Evolutionary conservation across 2,888 invertebrate species (phyloP).

Genomic region (Pandemis heparana): DNA sequence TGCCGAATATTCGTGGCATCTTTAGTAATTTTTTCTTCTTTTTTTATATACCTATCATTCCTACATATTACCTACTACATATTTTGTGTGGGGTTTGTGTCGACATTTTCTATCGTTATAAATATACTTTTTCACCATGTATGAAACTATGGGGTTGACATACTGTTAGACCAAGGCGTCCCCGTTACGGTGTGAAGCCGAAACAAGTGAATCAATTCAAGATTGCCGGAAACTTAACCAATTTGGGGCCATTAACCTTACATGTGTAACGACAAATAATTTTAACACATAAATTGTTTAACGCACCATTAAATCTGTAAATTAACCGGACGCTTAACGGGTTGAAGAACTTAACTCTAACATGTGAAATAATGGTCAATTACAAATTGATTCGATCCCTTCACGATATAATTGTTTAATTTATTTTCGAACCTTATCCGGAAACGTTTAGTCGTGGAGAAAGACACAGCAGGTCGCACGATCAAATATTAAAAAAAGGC

Average conservation of each 20-base stretch:
- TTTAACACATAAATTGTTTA: conserved; percentile 29
- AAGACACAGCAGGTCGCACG: conserved; percentile 24
- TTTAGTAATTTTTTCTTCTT: too few species aligned
- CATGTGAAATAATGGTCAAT: conserved; percentile 58
- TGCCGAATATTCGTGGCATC: too few species aligned
- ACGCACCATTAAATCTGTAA: conserved; percentile 34
- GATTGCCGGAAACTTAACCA: conserved; percentile 3
- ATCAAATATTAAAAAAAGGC: too few species aligned
- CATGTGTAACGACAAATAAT: conserved; percentile 22
- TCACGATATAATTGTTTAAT: conserved; percentile 61
- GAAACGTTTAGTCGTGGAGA: conserved; percentile 64
- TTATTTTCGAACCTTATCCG: conserved; percentile 66
- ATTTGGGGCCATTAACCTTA: conserved; percentile 4
- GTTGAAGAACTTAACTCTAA: conserved; percentile 5
- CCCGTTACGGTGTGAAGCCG: neutral
- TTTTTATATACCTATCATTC: too few species aligned
- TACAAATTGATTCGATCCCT: conserved; percentile 61
- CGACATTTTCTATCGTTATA: too few species aligned
- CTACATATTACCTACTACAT: too few species aligned
- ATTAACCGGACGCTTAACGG: conserved; percentile 35
- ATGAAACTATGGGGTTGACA: too few species aligned
- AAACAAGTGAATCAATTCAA: conserved; percentile 7
- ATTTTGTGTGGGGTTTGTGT: too few species aligned
- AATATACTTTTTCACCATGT: neutral
- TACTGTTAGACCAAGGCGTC: neutral